Evolutionary conservation across 2,113 vertebrate species (phyloP), one percentile per base, ranked within the genome.

Genomic region (Nycticryphes semicollaris): DNA sequence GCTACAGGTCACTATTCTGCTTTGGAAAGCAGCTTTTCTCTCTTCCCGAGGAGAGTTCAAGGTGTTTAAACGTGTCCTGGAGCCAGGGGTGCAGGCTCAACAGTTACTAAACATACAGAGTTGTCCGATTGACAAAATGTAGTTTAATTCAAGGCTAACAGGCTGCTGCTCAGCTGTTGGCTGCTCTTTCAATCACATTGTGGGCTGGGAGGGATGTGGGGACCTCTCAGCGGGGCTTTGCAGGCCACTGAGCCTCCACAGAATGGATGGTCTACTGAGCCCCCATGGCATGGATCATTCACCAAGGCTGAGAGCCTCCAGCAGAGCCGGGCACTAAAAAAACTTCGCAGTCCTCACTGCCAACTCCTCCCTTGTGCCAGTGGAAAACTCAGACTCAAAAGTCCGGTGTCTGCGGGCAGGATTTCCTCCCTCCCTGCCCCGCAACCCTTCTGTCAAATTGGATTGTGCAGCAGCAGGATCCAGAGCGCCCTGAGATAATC

Each of bases 401-500:
- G 77, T 85, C 91, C 25, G 0, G 45, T 41, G 59, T 72, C 45
- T 95, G 66, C 74, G 54, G 66, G 54, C 39, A 89, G 64, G 84
- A 59, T 86, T 87, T 90, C 24, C 64, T 77, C 16, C 54, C 22
- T 43, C 31, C 22, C 17, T 8, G 3, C 43, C 28, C 11, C 0
- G 3, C 81, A 94, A 56, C 81, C 57, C 69, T 90, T 35, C 35
- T 22, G 90, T 96, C 91, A 90, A 92, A 91, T 75, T 93, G 93
- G 92, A 96, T 95, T 95, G 81, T 81, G 67, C 72, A 68, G 91
- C 59, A 80, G 47, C 19, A 43, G 72, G 62, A 95, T 91, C 78
- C 56, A 76, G 62, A 87, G 50, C 13, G 91, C 86, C 84, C 87
- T 64, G 72, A 93, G 91, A 95, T 89, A 89, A 95, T 93, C 89